Evolutionary conservation across 2,797 vertebrate genomes (phyloP).

Genomic region (Phrynocephalus guinanensis): DNA sequence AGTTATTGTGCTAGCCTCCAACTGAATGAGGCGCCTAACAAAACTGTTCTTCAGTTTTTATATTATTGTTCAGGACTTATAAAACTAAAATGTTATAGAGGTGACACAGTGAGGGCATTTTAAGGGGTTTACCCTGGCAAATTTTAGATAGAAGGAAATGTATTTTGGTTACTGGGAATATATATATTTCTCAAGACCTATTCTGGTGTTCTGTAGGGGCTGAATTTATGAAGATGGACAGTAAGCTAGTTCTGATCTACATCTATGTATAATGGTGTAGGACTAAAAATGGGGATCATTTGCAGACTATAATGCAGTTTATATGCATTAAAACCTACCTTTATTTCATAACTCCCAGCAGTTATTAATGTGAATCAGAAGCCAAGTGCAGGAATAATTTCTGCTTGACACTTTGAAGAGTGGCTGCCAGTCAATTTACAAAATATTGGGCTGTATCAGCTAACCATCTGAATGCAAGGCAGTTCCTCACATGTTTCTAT

Average conservation of each 20-base stretch:
- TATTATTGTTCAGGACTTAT: background rate
- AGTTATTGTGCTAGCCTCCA: background rate
- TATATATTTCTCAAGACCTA: too few species aligned
- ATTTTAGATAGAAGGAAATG: background rate
- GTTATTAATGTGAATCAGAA: background rate
- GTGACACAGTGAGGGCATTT: too few species aligned
- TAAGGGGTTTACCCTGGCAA: slow-evolving; percentile 1
- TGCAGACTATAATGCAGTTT: background rate
- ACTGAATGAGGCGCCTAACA: background rate
- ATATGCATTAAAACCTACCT: background rate
- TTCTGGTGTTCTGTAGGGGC: too few species aligned
- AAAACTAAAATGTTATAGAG: too few species aligned
- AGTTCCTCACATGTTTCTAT: too few species aligned
- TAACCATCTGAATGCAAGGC: background rate
- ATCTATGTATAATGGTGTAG: background rate
- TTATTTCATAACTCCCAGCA: background rate
- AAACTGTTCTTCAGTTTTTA: slow-evolving; percentile 2
- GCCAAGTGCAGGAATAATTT: background rate
- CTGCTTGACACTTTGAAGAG: background rate
- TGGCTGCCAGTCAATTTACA: background rate
- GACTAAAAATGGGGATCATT: background rate
- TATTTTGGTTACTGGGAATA: background rate
- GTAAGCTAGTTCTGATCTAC: too few species aligned
- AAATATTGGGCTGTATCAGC: background rate
- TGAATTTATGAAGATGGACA: too few species aligned